Conservation (phyloP, 2,797 vertebrate species). For the Enteromius treurensis region DNA sequence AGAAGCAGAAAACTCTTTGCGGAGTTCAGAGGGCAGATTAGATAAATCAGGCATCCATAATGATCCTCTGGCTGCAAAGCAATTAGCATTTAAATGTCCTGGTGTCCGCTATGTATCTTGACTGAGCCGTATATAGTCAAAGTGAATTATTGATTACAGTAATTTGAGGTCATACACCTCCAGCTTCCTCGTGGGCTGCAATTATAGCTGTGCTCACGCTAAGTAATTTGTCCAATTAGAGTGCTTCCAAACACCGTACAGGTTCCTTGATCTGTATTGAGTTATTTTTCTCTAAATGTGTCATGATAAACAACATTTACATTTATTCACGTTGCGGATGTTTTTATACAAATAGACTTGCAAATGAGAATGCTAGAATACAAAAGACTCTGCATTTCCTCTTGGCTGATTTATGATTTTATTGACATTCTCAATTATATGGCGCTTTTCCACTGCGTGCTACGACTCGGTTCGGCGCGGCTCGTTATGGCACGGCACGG, state of each 20-base stretch:
- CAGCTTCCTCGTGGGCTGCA: constrained; percentile 30
- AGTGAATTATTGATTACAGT: constrained; percentile 47
- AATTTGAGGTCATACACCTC: constrained; percentile 36
- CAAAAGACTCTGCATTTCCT: neutral
- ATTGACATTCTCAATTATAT: no score
- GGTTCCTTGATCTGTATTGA: neutral
- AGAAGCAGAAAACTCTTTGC: constrained; percentile 32
- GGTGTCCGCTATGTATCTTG: neutral
- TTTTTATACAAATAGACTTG: neutral
- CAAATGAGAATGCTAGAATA: constrained; percentile 14
- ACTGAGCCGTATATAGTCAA: constrained; percentile 23
- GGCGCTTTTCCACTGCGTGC: no score
- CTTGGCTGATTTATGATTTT: neutral
- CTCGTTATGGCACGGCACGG: no score
- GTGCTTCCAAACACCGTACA: neutral
- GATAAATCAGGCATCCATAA: constrained; percentile 40
- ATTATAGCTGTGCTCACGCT: constrained; percentile 14
- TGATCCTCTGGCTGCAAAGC: constrained; percentile 22
- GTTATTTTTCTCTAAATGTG: neutral
- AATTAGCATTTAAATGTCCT: constrained; percentile 42
- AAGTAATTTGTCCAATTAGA: constrained; percentile 45
- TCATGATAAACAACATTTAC: constrained; percentile 8
- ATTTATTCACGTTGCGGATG: constrained; percentile 6
- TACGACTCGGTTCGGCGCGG: no score
- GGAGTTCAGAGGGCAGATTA: constrained; percentile 38